These are phyloP conservation scores for Archocentrus centrarchus DNA, from an alignment of 2,113 vertebrate genomes.

Conservation along the genomic window DNA sequence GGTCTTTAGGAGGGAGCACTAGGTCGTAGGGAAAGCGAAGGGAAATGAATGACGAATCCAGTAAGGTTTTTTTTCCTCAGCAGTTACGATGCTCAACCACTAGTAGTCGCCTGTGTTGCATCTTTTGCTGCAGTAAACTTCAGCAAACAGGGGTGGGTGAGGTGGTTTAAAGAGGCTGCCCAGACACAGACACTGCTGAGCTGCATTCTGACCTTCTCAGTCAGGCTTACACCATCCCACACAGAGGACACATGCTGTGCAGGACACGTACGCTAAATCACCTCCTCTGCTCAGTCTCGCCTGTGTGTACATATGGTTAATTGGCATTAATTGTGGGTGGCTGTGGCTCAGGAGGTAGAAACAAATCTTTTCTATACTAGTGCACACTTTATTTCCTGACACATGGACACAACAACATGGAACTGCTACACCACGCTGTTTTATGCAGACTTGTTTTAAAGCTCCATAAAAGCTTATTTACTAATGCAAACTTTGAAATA, in stretches of 20 bases:
- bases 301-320: not conserved
- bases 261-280: not conserved
- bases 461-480: not conserved
- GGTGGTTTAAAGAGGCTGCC: not conserved
- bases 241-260: not conserved
- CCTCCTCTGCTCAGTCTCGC: not conserved
- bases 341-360: too few species aligned
- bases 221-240: not conserved
- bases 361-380: not conserved
- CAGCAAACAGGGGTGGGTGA: not conserved
- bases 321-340: too few species aligned
- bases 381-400: not conserved
- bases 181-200: not conserved
- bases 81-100: constrained; percentile 26
- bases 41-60: too few species aligned
- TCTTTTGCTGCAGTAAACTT: not conserved
- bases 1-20: not conserved
- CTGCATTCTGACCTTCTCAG: not conserved
- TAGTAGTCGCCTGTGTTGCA: constrained; percentile 30
- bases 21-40: not conserved
- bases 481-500: not conserved
- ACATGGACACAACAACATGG: too few species aligned
- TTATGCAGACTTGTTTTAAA: not conserved
- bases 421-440: too few species aligned
- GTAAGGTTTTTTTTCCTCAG: not conserved